Base-by-base conservation (phyloP, 2,888 invertebrate species). In the Apodemia zela region DNA sequence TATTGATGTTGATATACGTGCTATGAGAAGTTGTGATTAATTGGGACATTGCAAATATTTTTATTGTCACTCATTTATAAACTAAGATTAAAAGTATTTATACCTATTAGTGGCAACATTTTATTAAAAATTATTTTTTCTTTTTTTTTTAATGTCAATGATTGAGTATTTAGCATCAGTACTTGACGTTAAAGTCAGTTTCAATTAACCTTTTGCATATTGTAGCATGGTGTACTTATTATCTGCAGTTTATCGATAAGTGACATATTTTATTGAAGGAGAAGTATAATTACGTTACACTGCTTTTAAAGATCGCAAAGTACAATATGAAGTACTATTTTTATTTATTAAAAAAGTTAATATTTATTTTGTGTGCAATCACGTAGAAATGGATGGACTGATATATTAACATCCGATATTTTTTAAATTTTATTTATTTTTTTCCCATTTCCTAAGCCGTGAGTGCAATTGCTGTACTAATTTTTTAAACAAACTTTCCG, bases 311-410 rank as follows among this genome's bases (percentile, higher is more conserved):
- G 47, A 66, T 69, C 68, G 66, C 65, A 65, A 75, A 78, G 81
- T 81, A 80, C 78, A 79, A 78, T 75, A 71, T 72, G 68, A 72
- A 66, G 76, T 79, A 73, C 73, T 77, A 64, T 68, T 75, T 42
- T 78, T 77, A 64, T 64, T 70, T 75, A 69, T 69, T 70, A 75
- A 75, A 75, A 78, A 75, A 74, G 54, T 54, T 21, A 54, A 54
- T 79, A 79, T 65, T 66, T 80, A 71, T 71, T 76, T 76, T 75
- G 79, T 79, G 88, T 87, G 87, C 87, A 87, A 88, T 87, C 84
- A 79, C 81, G 73, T 70, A 80, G 70, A 81, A 21, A 81, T 75
- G 87, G 87, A 79, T 88, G 86, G 89, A 89, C 88, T 89, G 89
- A 89, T 72, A 89, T 72, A 77, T 79, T 75, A 73, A 78, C 87